Evolutionary conservation across 2,797 vertebrate genomes (phyloP).

Genomic region (Pipistrellus pipistrellus): DNA sequence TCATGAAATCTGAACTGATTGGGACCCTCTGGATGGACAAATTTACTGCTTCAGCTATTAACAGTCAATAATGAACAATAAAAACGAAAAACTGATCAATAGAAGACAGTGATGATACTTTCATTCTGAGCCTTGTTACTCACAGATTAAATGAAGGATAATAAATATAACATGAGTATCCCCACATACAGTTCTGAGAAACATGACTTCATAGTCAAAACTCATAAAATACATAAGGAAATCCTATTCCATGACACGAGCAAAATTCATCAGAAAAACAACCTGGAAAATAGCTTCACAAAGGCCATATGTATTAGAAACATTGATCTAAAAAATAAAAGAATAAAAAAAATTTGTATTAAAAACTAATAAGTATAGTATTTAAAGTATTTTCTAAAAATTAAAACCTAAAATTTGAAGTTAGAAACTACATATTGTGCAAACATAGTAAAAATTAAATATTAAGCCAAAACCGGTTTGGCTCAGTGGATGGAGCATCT

Average conservation of each 20-base stretch:
- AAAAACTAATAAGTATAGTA: neutral
- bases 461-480: neutral
- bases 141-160: neutral
- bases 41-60: neutral
- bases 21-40: neutral
- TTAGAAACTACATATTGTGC: neutral
- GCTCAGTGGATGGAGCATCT: too few relatives aligned
- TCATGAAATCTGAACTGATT: neutral
- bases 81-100: neutral
- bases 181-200: neutral
- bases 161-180: neutral
- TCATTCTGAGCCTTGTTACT: neutral
- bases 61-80: neutral
- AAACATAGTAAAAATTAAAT: neutral
- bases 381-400: neutral
- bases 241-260: neutral
- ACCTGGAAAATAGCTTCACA: neutral
- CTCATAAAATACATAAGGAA: neutral
- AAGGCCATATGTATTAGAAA: neutral
- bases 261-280: neutral
- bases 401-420: neutral
- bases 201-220: neutral
- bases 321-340: neutral
- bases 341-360: neutral
- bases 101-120: neutral